Percentiles rank a stretch among this genome's conserved stretches.
Conservation (phyloP, 1,140 invertebrate species). For the Ips nitidus region DNA sequence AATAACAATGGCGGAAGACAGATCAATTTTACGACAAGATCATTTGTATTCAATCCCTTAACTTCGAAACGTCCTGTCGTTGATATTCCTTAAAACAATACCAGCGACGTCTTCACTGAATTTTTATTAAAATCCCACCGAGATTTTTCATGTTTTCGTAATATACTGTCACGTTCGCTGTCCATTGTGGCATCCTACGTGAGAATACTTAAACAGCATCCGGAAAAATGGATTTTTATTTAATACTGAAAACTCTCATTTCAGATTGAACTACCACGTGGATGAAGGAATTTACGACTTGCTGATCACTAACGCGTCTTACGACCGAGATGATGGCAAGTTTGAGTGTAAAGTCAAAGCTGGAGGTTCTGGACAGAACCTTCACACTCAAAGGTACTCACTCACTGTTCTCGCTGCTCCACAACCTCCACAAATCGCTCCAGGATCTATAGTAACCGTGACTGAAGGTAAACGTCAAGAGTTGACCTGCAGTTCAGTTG, state of each 20-base stretch:
- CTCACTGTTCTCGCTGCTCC: constrained; percentile 85
- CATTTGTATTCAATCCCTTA: constrained; percentile 13
- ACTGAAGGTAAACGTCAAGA: constrained; percentile 78
- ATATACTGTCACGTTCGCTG: constrained; percentile 22
- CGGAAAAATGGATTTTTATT: constrained; percentile 4
- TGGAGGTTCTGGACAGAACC: constrained; percentile 75
- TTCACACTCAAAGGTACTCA: constrained; percentile 79
- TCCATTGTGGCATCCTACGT: constrained; percentile 21
- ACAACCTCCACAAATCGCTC: constrained; percentile 73
- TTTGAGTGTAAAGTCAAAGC: constrained; percentile 90
- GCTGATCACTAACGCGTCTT: constrained; percentile 81
- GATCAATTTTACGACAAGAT: background rate
- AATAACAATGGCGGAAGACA: too few species aligned
- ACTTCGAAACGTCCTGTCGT: constrained; percentile 6
- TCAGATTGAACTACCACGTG: constrained; percentile 74
- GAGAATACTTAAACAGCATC: constrained; percentile 15
- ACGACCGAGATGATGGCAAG: constrained; percentile 86
- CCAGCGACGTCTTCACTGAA: constrained; percentile 11
- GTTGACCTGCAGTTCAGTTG: constrained; percentile 78
- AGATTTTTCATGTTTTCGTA: constrained; percentile 28
- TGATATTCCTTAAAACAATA: constrained; percentile 29
- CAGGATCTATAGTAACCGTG: constrained; percentile 67
- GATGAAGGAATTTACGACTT: constrained; percentile 84
- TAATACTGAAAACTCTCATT: constrained; percentile 35
- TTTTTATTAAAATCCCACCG: constrained; percentile 29